Percentiles rank a stretch among this genome's conserved stretches.
Conservation (phyloP, 2,113 vertebrate genomes). For the Toxotes chatareus region DNA sequence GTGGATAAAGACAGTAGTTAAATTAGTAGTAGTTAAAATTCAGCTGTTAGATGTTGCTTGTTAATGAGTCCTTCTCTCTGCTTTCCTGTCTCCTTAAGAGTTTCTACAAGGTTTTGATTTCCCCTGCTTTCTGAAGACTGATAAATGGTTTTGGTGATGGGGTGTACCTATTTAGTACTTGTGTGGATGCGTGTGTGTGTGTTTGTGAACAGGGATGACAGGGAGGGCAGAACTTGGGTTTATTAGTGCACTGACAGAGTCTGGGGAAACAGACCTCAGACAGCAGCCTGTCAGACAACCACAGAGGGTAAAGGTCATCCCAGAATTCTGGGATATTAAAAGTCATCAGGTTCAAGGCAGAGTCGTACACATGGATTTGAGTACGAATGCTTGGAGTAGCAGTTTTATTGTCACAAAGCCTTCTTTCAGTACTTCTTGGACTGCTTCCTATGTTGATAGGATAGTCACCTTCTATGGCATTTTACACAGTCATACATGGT, state of each 20-base stretch:
- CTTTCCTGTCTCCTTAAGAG: neutral
- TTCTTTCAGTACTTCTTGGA: neutral
- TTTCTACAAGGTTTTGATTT: constrained; percentile 23
- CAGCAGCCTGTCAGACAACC: constrained; percentile 37
- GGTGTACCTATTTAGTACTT: neutral
- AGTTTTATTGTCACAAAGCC: neutral
- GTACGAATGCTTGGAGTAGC: neutral
- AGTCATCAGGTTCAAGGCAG: constrained; percentile 3
- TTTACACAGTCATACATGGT: neutral
- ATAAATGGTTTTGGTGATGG: constrained; percentile 25
- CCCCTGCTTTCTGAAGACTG: constrained; percentile 21
- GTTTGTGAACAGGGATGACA: constrained; percentile 34
- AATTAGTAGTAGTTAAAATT: neutral
- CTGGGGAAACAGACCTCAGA: constrained; percentile 38
- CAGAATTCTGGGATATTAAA: constrained; percentile 5
- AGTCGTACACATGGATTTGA: neutral
- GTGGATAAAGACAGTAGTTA: neutral
- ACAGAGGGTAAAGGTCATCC: constrained; percentile 61
- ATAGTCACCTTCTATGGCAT: neutral
- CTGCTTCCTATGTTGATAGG: neutral
- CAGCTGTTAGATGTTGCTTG: neutral
- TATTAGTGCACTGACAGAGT: constrained; percentile 49
- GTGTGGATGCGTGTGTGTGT: constrained; percentile 27
- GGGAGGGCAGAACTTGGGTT: constrained; percentile 22
- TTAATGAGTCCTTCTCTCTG: neutral